phyloP scores from a whole-genome alignment of 2,797 vertebrate species.

The Cheirogaleus major region DNA sequence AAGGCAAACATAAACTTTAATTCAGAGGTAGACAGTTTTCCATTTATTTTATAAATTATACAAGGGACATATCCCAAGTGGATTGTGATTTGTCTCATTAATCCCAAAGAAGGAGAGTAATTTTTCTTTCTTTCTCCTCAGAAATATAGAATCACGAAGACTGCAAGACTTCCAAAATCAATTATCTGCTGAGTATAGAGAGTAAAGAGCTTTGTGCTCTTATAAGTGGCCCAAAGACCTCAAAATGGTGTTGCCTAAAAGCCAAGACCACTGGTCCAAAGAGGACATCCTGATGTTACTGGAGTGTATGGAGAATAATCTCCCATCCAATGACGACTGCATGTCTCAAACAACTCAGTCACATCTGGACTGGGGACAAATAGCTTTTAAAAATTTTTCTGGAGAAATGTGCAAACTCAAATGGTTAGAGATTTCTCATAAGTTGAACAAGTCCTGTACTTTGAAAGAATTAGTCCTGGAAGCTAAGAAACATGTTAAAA shows the following conservation, averaged over 20 bases:
- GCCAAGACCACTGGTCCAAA: not conserved
- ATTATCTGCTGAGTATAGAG: not conserved
- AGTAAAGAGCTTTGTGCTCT: not conserved
- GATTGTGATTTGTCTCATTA: not conserved
- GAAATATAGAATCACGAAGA: not conserved
- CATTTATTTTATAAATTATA: not conserved
- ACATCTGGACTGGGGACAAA: conserved; percentile 1
- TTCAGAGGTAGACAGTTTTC: not conserved
- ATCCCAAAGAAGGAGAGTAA: not conserved
- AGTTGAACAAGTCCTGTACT: not conserved
- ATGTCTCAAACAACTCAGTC: not conserved
- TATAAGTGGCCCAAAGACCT: not conserved
- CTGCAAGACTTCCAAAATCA: not conserved
- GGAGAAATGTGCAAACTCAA: conserved; percentile 47
- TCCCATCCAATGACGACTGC: not conserved
- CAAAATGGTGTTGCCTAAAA: not conserved
- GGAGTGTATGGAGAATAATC: not conserved
- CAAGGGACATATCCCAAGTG: not conserved
- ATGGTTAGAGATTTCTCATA: conserved; percentile 32
- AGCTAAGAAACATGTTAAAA: not conserved
- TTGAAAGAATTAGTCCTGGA: conserved; percentile 27
- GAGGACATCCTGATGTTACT: not conserved
- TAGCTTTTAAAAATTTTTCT: conserved; percentile 42
- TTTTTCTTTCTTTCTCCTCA: not conserved
- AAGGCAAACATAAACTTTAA: not conserved